Percentiles rank a stretch among this genome's conserved stretches.
Conservation (phyloP, 2,888 invertebrate genomes). For the Melinopterus prodromus region DNA sequence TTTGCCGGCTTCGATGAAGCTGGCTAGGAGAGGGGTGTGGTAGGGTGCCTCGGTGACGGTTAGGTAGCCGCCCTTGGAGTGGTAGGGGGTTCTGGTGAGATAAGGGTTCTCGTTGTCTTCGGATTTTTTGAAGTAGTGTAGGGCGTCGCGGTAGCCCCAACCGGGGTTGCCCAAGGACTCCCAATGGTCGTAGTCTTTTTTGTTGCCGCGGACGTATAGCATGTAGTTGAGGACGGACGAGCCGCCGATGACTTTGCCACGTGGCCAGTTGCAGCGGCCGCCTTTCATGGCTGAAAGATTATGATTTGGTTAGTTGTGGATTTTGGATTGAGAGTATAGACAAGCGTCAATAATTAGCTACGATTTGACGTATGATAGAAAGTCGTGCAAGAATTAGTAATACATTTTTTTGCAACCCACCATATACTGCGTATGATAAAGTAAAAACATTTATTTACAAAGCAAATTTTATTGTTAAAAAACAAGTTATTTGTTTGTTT, state of each 20-base stretch:
- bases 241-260: constrained; percentile 92
- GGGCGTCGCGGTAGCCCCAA: constrained; percentile 83
- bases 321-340: background rate
- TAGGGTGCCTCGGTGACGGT: constrained; percentile 89
- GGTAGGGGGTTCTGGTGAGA: constrained; percentile 79
- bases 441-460: too few relatives aligned
- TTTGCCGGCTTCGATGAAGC: constrained; percentile 81
- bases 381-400: too few relatives aligned
- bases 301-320: background rate
- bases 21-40: constrained; percentile 82
- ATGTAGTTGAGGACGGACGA: constrained; percentile 91
- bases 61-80: constrained; percentile 81
- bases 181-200: constrained; percentile 90
- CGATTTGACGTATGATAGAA: too few relatives aligned
- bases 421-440: too few relatives aligned
- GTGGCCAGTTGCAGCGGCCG: constrained; percentile 88
- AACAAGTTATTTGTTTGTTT: too few relatives aligned
- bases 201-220: constrained; percentile 90
- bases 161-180: constrained; percentile 86
- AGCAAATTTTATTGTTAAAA: too few relatives aligned
- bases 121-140: constrained; percentile 89
- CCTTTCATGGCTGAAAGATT: constrained; percentile 76
- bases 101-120: constrained; percentile 91
- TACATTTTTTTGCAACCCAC: too few relatives aligned
- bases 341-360: background rate